These are phyloP conservation scores for Pterophyllum scalare DNA, from an alignment of 2,113 vertebrate species.

Conservation along the genomic window DNA sequence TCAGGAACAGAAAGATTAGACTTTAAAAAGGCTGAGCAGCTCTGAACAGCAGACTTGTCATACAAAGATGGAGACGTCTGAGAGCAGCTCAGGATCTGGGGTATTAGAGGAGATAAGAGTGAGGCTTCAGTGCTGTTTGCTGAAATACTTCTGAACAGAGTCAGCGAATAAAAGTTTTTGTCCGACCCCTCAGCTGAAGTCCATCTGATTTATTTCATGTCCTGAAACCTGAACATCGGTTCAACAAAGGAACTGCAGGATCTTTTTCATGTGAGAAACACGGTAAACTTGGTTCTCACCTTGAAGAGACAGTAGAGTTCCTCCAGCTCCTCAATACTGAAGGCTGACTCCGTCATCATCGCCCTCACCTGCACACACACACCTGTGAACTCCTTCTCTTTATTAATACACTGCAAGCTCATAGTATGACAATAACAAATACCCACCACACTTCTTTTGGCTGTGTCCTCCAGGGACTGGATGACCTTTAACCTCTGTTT, in stretches of 20 bases:
- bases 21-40: no score
- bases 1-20: neutral
- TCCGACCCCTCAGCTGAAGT: no score
- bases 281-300: constrained; percentile 73
- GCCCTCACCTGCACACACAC: constrained; percentile 87
- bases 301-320: constrained; percentile 96
- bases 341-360: constrained; percentile 93
- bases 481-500: constrained; percentile 98
- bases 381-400: neutral
- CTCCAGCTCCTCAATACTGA: constrained; percentile 94
- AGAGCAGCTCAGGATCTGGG: neutral
- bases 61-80: no score
- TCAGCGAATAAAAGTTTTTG: neutral
- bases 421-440: neutral
- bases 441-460: constrained; percentile 96
- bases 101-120: neutral
- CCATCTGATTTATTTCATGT: neutral
- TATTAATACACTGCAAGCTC: neutral
- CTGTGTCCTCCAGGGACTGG: constrained; percentile 95
- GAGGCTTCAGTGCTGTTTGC: neutral
- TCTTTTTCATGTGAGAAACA: neutral
- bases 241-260: neutral
- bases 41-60: no score
- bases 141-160: constrained; percentile 1
- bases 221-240: neutral